These are phyloP conservation scores for Solenopsis fugax DNA, from an alignment of 1,140 invertebrate species.

Conservation along the genomic window DNA sequence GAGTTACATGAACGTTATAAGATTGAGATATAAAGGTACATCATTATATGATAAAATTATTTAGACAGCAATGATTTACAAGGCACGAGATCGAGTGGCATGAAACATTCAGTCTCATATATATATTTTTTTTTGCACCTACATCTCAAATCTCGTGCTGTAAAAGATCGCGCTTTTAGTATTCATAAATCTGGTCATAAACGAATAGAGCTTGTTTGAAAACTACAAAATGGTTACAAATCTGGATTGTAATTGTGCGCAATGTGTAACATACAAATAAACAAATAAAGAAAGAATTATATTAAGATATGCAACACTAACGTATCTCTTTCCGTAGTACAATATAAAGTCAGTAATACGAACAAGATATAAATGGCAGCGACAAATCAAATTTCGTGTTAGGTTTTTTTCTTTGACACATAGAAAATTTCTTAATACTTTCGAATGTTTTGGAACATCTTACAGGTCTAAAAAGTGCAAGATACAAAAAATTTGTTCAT, in stretches of 20 bases:
- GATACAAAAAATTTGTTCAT: constrained; percentile 54
- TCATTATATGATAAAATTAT: constrained; percentile 84
- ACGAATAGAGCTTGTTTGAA: constrained; percentile 16
- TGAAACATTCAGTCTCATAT: constrained; percentile 56
- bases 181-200: constrained; percentile 10
- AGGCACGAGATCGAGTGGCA: constrained; percentile 64
- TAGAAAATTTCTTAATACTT: constrained; percentile 61
- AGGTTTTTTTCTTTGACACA: constrained; percentile 54
- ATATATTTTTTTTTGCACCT: not conserved
- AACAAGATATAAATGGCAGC: constrained; percentile 57
- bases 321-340: constrained; percentile 43
- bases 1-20: constrained; percentile 86
- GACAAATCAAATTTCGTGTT: constrained; percentile 60
- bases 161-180: constrained; percentile 40
- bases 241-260: constrained; percentile 25
- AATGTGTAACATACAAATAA: constrained; percentile 30
- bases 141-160: constrained; percentile 20
- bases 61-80: constrained; percentile 74
- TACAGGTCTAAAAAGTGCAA: constrained; percentile 57
- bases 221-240: constrained; percentile 45
- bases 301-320: constrained; percentile 59
- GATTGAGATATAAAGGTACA: constrained; percentile 84
- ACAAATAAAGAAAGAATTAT: constrained; percentile 31
- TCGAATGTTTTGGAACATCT: constrained; percentile 30
- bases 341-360: constrained; percentile 59